phyloP scores from a whole-genome alignment of 2,113 vertebrate genomes.

The Etheostoma spectabile region DNA sequence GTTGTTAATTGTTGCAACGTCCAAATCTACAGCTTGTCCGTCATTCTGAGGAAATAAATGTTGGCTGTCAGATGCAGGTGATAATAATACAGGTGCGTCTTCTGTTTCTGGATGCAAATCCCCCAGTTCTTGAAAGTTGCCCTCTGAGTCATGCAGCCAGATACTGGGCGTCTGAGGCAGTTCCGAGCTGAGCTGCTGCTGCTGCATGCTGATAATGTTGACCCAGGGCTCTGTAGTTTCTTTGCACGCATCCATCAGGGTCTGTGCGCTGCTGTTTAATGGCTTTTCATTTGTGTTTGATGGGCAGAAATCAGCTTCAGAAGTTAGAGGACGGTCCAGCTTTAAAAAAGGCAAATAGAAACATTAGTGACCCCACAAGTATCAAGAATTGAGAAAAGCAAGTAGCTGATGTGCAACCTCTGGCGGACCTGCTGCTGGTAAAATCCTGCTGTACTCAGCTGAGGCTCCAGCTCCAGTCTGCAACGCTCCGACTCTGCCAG shows the following conservation, averaged over 20 bases:
- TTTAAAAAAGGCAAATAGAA: conserved; percentile 18
- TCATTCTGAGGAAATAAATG: background rate
- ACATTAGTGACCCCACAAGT: background rate
- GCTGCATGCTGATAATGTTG: conserved; percentile 31
- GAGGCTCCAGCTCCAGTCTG: conserved; percentile 61
- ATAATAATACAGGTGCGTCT: conserved; percentile 27
- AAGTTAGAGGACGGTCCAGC: conserved; percentile 29
- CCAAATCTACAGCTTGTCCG: background rate
- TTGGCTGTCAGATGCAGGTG: conserved; percentile 23
- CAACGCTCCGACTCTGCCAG: conserved; percentile 61
- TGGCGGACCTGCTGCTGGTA: conserved; percentile 22
- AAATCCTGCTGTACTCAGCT: conserved; percentile 20
- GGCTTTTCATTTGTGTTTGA: conserved; percentile 18
- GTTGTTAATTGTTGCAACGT: conserved; percentile 9
- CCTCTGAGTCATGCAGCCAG: conserved; percentile 51
- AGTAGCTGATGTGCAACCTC: background rate
- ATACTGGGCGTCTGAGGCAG: conserved; percentile 38
- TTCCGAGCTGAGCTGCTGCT: conserved; percentile 36
- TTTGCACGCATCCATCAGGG: conserved; percentile 27
- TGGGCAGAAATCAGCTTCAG: conserved; percentile 29
- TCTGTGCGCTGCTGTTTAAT: conserved; percentile 28
- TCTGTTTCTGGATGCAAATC: conserved; percentile 21
- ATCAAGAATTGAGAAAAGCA: background rate
- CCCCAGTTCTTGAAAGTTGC: conserved; percentile 39
- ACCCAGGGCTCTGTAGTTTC: conserved; percentile 55